Conservation (phyloP, 2,113 vertebrate genomes). For the Myotis yumanensis region DNA sequence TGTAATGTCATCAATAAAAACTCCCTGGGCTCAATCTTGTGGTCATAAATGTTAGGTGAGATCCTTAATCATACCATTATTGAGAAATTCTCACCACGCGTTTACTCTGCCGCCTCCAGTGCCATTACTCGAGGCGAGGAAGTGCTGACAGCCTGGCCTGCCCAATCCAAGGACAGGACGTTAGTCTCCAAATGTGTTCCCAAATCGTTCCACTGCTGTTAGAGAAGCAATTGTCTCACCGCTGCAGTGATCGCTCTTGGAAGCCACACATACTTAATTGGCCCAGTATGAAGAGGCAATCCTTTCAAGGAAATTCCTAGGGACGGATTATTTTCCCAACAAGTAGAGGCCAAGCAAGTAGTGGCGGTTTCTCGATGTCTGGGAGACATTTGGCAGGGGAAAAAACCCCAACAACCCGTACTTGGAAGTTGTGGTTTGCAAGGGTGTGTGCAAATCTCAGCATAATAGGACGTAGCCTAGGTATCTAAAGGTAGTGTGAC, state of each 20-base stretch:
- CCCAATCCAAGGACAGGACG: neutral
- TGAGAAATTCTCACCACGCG: slow-evolving; percentile 10
- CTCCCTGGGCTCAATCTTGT: neutral
- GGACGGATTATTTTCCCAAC: slow-evolving; percentile 56
- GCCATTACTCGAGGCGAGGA: neutral
- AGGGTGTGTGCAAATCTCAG: slow-evolving; percentile 37
- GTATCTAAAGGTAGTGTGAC: slow-evolving; percentile 13
- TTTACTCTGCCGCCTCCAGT: neutral
- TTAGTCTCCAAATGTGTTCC: slow-evolving; percentile 16
- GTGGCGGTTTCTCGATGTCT: slow-evolving; percentile 47
- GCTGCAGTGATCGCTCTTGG: slow-evolving; percentile 38
- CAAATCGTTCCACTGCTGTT: slow-evolving; percentile 29
- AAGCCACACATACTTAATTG: slow-evolving; percentile 41
- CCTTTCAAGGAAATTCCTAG: slow-evolving; percentile 65
- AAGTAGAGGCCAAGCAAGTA: slow-evolving; percentile 63
- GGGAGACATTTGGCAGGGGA: slow-evolving; percentile 39
- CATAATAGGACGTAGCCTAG: neutral
- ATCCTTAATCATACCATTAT: neutral
- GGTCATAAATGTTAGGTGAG: slow-evolving; percentile 6
- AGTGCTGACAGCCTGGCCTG: neutral
- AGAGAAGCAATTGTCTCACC: slow-evolving; percentile 33
- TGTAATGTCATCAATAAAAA: neutral
- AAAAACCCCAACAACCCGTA: neutral
- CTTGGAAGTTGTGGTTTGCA: slow-evolving; percentile 53
- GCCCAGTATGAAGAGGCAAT: slow-evolving; percentile 34